Conservation (phyloP, 2,113 vertebrate genomes). For the Procavia capensis region DNA sequence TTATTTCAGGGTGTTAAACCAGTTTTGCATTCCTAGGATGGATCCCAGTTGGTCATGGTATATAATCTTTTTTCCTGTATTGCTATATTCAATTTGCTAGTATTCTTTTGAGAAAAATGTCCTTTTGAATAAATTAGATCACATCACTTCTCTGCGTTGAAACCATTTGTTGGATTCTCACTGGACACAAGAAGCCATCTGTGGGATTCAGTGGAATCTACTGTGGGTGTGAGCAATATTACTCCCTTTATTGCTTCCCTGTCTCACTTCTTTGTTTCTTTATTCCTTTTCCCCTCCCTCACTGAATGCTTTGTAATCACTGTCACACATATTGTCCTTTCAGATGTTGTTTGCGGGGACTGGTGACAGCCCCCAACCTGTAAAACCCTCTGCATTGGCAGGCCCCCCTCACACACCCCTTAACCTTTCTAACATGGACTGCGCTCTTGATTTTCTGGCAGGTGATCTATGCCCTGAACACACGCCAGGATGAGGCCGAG, state of each 20-base stretch:
- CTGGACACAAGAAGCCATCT: not conserved
- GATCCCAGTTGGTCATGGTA: not conserved
- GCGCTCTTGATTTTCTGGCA: conserved; percentile 69
- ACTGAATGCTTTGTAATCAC: too few species aligned
- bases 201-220: fast-evolving
- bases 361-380: not conserved
- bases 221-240: not conserved
- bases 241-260: not conserved
- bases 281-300: too few species aligned
- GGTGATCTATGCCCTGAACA: conserved; percentile 97
- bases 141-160: not conserved
- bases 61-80: not conserved
- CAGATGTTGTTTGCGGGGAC: too few species aligned
- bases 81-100: not conserved
- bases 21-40: not conserved
- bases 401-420: fast-evolving
- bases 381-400: fast-evolving
- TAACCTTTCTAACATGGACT: not conserved
- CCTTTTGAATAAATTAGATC: not conserved
- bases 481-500: conserved; percentile 96
- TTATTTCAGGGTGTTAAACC: not conserved
- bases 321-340: not conserved
- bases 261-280: not conserved
- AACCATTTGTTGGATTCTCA: not conserved
- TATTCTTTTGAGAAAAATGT: not conserved